These are phyloP conservation scores for Paedocypris micromegethes DNA, from an alignment of 2,797 vertebrate species.

Conservation along the genomic window DNA sequence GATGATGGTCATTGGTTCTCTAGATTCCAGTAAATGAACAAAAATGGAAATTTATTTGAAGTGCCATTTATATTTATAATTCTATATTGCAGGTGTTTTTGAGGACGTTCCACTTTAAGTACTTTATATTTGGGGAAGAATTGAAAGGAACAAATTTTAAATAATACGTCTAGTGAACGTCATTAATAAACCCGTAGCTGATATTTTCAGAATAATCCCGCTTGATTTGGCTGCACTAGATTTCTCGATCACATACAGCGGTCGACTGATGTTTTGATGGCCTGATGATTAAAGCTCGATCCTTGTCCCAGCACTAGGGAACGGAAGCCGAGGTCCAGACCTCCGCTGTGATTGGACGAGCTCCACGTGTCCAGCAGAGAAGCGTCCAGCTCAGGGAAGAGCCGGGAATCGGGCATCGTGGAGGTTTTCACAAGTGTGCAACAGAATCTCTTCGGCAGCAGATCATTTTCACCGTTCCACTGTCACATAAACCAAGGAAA, in stretches of 20 bases:
- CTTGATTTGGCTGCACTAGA: constrained; percentile 54
- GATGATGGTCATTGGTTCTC: too few species aligned
- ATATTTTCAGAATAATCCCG: constrained; percentile 63
- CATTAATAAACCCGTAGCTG: constrained; percentile 58
- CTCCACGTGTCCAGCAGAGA: constrained; percentile 24
- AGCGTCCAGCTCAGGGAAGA: constrained; percentile 13
- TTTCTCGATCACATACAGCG: constrained; percentile 61
- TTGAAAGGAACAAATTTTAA: constrained; percentile 48
- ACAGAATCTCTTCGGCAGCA: not conserved
- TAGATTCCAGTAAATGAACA: too few species aligned
- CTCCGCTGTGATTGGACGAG: constrained; percentile 25
- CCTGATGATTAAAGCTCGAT: constrained; percentile 59
- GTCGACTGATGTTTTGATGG: constrained; percentile 56
- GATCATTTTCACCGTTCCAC: constrained; percentile 16
- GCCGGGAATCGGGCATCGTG: not conserved
- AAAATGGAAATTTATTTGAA: too few species aligned
- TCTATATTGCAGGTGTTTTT: too few species aligned
- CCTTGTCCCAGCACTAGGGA: constrained; percentile 29
- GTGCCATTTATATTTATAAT: too few species aligned
- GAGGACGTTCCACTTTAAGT: constrained; percentile 18
- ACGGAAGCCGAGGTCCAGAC: constrained; percentile 29
- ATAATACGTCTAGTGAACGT: constrained; percentile 60
- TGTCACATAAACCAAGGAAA: constrained; percentile 27
- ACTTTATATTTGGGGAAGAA: constrained; percentile 18
- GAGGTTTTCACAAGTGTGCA: not conserved